Conservation (phyloP, 2,113 vertebrate genomes). For the Thalassoma bifasciatum region DNA sequence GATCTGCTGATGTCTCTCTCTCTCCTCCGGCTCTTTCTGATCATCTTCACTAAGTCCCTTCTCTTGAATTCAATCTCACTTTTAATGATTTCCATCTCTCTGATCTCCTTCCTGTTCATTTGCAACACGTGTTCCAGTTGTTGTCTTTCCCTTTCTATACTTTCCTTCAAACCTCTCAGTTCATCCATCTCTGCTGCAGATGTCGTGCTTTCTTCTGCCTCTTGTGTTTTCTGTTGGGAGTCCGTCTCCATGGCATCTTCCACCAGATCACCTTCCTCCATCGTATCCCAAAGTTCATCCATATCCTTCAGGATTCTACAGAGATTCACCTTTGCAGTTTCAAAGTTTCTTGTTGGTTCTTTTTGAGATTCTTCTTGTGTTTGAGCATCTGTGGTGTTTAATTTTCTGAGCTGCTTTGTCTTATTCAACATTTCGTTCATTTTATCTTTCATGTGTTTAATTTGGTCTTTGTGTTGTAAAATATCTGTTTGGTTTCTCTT, state of each 20-base stretch:
- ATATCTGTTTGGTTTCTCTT: conserved; percentile 49
- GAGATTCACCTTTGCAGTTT: conserved; percentile 39
- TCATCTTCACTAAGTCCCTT: conserved; percentile 42
- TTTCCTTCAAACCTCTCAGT: conserved; percentile 41
- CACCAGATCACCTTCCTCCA: conserved; percentile 31
- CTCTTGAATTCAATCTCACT: conserved; percentile 55
- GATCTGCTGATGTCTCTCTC: conserved; percentile 16
- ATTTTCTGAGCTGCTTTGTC: conserved; percentile 55
- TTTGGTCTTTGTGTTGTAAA: conserved; percentile 50
- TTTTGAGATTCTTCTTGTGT: conserved; percentile 37
- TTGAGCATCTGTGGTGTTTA: conserved; percentile 11
- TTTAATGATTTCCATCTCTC: conserved; percentile 50
- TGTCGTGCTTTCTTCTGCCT: neutral
- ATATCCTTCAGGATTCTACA: conserved; percentile 44
- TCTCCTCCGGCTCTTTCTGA: conserved; percentile 36
- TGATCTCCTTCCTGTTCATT: conserved; percentile 40
- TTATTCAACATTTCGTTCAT: conserved; percentile 53
- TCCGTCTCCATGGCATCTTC: neutral
- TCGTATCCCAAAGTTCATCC: conserved; percentile 43
- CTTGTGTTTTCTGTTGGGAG: neutral
- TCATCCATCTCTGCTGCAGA: conserved; percentile 40
- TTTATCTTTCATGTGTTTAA: conserved; percentile 61
- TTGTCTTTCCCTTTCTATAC: conserved; percentile 40
- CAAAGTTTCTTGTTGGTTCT: conserved; percentile 4
- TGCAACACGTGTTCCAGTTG: conserved; percentile 55